phyloP scores from a whole-genome alignment of 2,797 vertebrate genomes.

The Helicolenus hilgendorfi region DNA sequence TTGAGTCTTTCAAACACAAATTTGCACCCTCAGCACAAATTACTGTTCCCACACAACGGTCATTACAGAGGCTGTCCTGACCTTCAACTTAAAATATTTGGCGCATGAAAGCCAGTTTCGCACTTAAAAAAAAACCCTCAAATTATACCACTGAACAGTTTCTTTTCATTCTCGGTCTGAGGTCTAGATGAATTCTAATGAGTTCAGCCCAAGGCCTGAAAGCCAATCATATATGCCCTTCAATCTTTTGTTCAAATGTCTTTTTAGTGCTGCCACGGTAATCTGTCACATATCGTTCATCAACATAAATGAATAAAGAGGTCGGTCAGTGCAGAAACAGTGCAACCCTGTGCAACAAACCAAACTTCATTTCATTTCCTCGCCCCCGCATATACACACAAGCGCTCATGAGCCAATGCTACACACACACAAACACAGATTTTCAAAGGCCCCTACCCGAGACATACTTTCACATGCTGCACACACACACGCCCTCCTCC shows the following conservation, averaged over 20 bases:
- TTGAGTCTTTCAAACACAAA: constrained; percentile 9
- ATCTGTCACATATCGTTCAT: constrained; percentile 69
- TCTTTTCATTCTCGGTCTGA: constrained; percentile 71
- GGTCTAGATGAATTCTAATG: constrained; percentile 80
- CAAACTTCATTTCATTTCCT: constrained; percentile 33
- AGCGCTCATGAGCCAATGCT: background rate
- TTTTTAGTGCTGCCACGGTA: constrained; percentile 56
- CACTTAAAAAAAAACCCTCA: constrained; percentile 59
- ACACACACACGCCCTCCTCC: constrained; percentile 60
- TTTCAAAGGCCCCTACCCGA: constrained; percentile 7
- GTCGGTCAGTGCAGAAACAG: constrained; percentile 38
- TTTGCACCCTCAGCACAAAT: constrained; percentile 63
- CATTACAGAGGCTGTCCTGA: constrained; percentile 55
- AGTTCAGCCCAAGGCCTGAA: constrained; percentile 61
- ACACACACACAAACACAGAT: constrained; percentile 16
- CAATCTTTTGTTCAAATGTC: constrained; percentile 71
- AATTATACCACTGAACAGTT: constrained; percentile 70
- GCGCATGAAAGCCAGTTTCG: constrained; percentile 71
- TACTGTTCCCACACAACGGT: constrained; percentile 39
- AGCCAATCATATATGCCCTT: constrained; percentile 81
- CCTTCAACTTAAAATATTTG: constrained; percentile 79
- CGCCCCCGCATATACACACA: constrained; percentile 7
- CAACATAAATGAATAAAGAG: constrained; percentile 72
- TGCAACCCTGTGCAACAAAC: constrained; percentile 39
- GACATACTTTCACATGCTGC: constrained; percentile 67